phyloP scores from a whole-genome alignment of 2,888 invertebrate genomes.

The Caenorhabditis sp. region DNA sequence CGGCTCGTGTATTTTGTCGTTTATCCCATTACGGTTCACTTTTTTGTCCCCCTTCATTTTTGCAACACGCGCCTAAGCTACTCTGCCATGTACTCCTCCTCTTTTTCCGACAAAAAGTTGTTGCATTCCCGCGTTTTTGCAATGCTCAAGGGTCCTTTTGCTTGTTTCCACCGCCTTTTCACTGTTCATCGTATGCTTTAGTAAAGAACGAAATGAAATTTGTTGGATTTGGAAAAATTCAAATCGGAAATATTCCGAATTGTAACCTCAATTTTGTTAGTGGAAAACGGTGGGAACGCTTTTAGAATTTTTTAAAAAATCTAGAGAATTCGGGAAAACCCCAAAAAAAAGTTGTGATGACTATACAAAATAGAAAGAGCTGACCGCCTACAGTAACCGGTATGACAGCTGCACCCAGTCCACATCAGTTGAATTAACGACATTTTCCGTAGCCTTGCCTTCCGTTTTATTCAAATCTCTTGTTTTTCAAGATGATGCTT shows the following conservation, averaged over 20 bases:
- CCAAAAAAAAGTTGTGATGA: too few relatives aligned
- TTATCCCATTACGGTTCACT: conserved; percentile 49
- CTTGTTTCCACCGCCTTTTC: background rate
- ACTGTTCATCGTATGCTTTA: conserved; percentile 1
- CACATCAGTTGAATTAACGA: background rate
- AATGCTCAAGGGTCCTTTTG: conserved; percentile 14
- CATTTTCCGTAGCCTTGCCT: background rate
- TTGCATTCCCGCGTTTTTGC: conserved; percentile 11
- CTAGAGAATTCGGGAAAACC: too few relatives aligned
- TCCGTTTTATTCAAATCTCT: background rate
- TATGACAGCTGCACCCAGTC: too few relatives aligned
- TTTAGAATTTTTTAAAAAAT: too few relatives aligned
- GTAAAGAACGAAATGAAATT: background rate
- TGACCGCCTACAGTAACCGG: too few relatives aligned
- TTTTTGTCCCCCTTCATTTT: conserved; percentile 1
- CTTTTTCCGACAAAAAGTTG: conserved; percentile 17
- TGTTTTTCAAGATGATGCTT: conserved; percentile 20
- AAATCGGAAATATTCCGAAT: too few relatives aligned
- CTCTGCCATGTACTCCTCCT: background rate
- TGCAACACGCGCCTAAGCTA: too few relatives aligned
- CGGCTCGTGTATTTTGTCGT: conserved; percentile 15
- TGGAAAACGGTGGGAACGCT: too few relatives aligned
- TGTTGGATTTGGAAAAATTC: too few relatives aligned
- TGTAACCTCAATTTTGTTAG: too few relatives aligned
- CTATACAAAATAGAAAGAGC: too few relatives aligned